Evolutionary conservation across 2,888 invertebrate genomes (phyloP), one percentile per base, ranked within the genome.

Genomic region (Phymatocera aterrima): DNA sequence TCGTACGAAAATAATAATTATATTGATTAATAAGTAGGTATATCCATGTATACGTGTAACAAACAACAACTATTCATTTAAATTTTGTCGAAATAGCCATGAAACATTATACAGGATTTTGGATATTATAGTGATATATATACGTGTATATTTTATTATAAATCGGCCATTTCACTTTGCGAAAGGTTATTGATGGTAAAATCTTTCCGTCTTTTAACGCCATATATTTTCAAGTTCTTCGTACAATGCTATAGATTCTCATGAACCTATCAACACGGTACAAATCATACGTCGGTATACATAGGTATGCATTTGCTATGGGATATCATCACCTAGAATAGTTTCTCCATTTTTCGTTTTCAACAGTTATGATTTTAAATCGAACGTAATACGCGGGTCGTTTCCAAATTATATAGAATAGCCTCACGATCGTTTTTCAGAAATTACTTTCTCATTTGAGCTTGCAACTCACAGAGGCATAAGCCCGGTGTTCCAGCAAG

Each of bases 381-480:
- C 54, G 75, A 75, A 75, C 75, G 43, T 60, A 18, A 75, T 51
- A 21, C 51, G 51, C 48, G 51, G 48, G 51, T 72, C 72, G 1
- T 72, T 72, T 72, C 34, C 51, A 15, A 72, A 72, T 51, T n/a
- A 72, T 75, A 72, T 75, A 51, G 31, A 18, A 51, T 15, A 75
- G 57, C 57, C 60, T 57, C 43, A 18, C 54, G 51, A 51, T 51
- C 34, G 15, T 72, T 54, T 43, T 54, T 57, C 43, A n/a, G 15
- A 15, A 10, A 75, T 75, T 75, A 75, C 60, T 75, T 75, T 75
- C 75, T 40, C 75, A 60, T 57, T 57, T 75, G 57, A 40, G 75
- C 75, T 28, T 75, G 57, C 15, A 75, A 60, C 57, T 60, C 75
- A 28, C 75, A 75, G 15, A 60, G 83, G 77, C 88, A 88, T 2